Percentiles rank a stretch among this genome's conserved stretches.
phyloP scores from a whole-genome alignment of 2,797 vertebrate species.

The Halcyon leucocephala region DNA sequence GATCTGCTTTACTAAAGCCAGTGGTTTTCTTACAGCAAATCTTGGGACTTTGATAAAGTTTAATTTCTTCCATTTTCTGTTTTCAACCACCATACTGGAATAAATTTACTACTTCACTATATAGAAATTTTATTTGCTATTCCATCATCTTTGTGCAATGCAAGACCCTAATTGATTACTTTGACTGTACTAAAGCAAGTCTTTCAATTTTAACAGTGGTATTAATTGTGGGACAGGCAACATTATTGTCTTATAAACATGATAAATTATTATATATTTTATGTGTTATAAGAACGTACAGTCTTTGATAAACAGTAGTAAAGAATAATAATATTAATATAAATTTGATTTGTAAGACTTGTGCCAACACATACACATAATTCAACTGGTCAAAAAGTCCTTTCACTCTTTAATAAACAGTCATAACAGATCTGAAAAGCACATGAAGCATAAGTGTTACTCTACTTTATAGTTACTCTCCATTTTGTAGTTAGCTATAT shows the following conservation, averaged over 20 bases:
- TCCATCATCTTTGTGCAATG: background rate
- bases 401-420: background rate
- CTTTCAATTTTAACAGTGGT: background rate
- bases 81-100: background rate
- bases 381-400: background rate
- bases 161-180: background rate
- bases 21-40: background rate
- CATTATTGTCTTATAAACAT: background rate
- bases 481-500: background rate
- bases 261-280: background rate
- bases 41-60: background rate
- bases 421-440: background rate
- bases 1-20: background rate
- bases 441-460: background rate
- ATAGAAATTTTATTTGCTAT: background rate
- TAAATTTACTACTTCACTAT: background rate
- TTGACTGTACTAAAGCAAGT: background rate
- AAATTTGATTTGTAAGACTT: background rate
- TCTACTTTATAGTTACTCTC: background rate
- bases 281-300: background rate
- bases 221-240: background rate
- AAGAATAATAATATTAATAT: background rate
- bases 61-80: background rate
- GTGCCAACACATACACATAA: background rate
- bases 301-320: background rate